phyloP scores from a whole-genome alignment of 2,888 invertebrate genomes.

The Drosophila longiperda region DNA sequence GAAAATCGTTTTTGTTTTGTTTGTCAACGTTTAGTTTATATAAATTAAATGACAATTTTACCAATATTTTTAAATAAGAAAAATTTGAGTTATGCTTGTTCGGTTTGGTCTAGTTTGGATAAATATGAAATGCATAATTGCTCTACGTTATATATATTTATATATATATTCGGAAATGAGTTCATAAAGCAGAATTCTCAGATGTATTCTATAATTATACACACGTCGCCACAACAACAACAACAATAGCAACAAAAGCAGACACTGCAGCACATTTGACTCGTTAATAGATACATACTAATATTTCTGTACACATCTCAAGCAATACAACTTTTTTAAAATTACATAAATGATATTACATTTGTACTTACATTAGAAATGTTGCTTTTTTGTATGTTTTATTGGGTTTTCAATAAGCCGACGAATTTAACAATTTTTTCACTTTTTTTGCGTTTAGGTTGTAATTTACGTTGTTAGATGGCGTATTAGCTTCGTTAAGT shows the following conservation, averaged over 20 bases:
- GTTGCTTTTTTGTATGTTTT: conserved; percentile 1
- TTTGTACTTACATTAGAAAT: conserved; percentile 36
- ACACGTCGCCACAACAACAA: conserved; percentile 40
- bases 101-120: neutral
- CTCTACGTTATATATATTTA: too few relatives aligned
- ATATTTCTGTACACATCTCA: neutral
- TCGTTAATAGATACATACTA: conserved; percentile 33
- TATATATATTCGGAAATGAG: conserved; percentile 45
- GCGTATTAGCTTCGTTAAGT: neutral
- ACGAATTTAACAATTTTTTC: conserved; percentile 22
- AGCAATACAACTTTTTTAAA: neutral
- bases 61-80: too few relatives aligned
- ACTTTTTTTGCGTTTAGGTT: neutral
- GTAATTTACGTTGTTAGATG: conserved; percentile 22
- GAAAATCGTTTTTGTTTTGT: neutral
- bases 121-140: neutral
- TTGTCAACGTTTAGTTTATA: neutral
- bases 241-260: neutral
- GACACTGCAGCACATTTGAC: conserved; percentile 4
- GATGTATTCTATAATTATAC: conserved; percentile 44
- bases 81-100: neutral
- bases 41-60: neutral
- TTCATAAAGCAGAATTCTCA: conserved; percentile 24
- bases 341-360: conserved; percentile 6
- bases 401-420: conserved; percentile 4